Evolutionary conservation across 2,797 vertebrate species (phyloP).

Genomic region (Cichlasoma orientale): DNA sequence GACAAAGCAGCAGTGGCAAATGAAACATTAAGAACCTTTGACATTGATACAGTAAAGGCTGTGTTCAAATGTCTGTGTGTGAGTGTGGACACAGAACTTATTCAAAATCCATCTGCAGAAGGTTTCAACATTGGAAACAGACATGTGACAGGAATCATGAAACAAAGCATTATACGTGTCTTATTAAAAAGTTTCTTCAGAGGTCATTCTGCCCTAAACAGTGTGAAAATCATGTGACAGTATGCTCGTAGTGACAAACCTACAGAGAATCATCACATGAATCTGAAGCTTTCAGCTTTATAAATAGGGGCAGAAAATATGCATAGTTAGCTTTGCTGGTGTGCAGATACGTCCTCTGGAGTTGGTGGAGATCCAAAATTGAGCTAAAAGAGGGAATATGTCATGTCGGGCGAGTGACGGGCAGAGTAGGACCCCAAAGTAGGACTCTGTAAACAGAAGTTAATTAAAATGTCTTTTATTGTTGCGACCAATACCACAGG

Average conservation of each 20-base stretch:
- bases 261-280: neutral
- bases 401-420: too few relatives aligned
- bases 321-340: neutral
- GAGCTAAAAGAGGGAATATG: neutral
- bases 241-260: neutral
- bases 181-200: neutral
- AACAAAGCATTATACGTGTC: neutral
- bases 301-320: neutral
- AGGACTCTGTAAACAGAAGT: too few relatives aligned
- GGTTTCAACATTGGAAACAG: neutral
- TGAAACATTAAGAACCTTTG: conserved; percentile 25
- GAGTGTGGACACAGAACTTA: neutral
- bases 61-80: neutral
- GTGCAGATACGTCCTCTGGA: neutral
- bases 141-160: neutral
- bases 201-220: neutral
- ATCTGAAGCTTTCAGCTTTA: neutral
- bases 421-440: too few relatives aligned
- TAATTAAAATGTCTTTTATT: too few relatives aligned
- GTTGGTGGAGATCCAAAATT: neutral
- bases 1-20: conserved; percentile 22
- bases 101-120: neutral
- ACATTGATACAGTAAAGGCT: conserved; percentile 22
- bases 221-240: neutral
- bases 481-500: too few relatives aligned